These are phyloP conservation scores for Bubo blakistoni DNA, from an alignment of 2,113 vertebrate species.

Conservation along the genomic window DNA sequence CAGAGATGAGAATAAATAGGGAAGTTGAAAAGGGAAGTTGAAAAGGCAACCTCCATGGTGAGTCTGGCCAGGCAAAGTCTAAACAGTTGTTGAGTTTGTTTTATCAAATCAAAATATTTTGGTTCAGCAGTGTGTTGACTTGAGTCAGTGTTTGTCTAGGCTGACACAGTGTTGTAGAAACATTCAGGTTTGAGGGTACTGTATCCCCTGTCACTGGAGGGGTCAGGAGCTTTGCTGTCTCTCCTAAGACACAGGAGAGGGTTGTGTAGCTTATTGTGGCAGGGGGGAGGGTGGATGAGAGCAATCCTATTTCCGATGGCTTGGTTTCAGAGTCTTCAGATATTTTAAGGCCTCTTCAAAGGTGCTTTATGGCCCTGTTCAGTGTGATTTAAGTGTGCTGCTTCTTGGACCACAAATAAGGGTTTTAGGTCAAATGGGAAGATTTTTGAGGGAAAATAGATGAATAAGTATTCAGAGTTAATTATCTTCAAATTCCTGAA, in stretches of 20 bases:
- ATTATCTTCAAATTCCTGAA: neutral
- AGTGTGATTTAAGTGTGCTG: neutral
- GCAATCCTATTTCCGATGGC: neutral
- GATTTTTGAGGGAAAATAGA: neutral
- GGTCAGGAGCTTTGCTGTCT: neutral
- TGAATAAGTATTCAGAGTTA: slow-evolving; percentile 10
- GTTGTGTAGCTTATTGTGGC: fast-evolving
- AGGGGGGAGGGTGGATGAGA: neutral
- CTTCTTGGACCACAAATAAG: neutral
- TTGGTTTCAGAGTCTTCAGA: neutral
- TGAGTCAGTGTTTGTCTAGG: neutral
- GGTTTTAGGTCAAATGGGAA: neutral
- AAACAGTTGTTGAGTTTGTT: slow-evolving; percentile 42
- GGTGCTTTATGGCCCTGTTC: neutral
- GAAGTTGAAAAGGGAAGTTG: neutral
- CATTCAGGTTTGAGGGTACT: neutral
- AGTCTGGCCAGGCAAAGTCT: neutral
- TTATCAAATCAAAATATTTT: slow-evolving; percentile 53
- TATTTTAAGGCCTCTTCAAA: neutral
- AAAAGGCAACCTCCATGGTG: neutral
- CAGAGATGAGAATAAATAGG: neutral
- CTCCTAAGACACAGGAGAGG: neutral
- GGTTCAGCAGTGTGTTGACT: neutral
- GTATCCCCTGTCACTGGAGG: neutral
- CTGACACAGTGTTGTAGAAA: neutral